phyloP scores from a whole-genome alignment of 2,113 vertebrate species.

The Psilopogon haemacephalus region DNA sequence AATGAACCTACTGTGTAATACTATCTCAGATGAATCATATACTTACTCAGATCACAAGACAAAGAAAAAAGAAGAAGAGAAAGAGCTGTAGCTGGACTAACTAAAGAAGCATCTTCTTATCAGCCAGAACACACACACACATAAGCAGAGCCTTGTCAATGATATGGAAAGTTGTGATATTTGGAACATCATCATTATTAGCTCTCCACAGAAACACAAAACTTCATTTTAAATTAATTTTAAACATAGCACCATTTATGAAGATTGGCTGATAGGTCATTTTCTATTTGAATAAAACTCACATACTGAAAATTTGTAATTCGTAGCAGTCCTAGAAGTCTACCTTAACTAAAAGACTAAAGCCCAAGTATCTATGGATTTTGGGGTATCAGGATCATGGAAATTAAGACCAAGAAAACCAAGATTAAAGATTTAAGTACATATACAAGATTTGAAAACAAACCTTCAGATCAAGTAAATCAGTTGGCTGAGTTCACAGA shows the following conservation, averaged over 20 bases:
- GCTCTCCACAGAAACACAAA: slow-evolving; percentile 5
- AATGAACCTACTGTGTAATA: neutral
- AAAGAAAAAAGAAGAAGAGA: neutral
- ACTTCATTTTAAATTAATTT: neutral
- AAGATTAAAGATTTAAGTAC: neutral
- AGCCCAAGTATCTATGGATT: neutral
- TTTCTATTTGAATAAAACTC: neutral
- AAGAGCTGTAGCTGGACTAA: neutral
- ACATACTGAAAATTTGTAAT: neutral
- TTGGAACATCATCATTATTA: neutral
- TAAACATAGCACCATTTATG: neutral
- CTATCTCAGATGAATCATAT: neutral
- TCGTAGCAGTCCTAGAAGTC: neutral
- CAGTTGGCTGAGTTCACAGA: neutral
- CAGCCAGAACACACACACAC: neutral
- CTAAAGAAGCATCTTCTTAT: neutral
- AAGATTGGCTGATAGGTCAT: neutral
- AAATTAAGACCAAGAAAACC: neutral
- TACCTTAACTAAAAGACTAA: neutral
- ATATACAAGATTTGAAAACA: neutral
- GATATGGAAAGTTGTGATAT: neutral
- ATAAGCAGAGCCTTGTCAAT: neutral
- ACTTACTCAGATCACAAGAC: neutral
- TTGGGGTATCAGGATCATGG: neutral
- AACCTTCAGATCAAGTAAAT: neutral